Conservation (phyloP, 2,113 vertebrate genomes). For the Heptranchias perlo region DNA sequence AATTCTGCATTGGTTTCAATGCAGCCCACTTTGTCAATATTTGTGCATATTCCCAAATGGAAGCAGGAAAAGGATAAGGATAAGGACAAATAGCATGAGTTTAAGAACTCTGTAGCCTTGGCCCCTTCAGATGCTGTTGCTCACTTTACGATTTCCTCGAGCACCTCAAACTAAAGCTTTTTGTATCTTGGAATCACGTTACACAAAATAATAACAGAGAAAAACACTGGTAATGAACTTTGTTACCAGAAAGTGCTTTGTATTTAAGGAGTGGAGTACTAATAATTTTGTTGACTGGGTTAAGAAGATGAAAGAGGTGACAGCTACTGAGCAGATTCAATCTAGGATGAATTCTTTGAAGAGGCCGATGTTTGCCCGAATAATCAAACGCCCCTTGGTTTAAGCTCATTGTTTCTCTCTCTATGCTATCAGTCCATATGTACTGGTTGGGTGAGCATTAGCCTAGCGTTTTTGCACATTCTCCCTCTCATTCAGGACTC, state of each 20-base stretch:
- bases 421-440: background rate
- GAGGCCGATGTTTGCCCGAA: background rate
- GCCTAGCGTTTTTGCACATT: background rate
- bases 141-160: background rate
- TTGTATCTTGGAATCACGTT: background rate
- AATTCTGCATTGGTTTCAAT: conserved; percentile 15
- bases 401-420: background rate
- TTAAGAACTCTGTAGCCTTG: background rate
- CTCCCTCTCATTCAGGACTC: background rate
- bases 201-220: background rate
- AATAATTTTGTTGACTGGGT: background rate
- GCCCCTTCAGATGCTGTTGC: background rate
- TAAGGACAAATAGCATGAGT: background rate
- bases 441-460: background rate
- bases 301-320: background rate
- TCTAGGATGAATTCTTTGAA: background rate
- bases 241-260: background rate
- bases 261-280: background rate
- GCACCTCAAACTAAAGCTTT: background rate
- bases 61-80: conserved; percentile 34
- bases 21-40: background rate
- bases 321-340: background rate
- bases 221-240: background rate
- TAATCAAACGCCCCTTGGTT: background rate
- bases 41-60: conserved; percentile 12